phyloP scores from a whole-genome alignment of 35 echinoderm and acorn worm species.

The Anneissia japonica region DNA sequence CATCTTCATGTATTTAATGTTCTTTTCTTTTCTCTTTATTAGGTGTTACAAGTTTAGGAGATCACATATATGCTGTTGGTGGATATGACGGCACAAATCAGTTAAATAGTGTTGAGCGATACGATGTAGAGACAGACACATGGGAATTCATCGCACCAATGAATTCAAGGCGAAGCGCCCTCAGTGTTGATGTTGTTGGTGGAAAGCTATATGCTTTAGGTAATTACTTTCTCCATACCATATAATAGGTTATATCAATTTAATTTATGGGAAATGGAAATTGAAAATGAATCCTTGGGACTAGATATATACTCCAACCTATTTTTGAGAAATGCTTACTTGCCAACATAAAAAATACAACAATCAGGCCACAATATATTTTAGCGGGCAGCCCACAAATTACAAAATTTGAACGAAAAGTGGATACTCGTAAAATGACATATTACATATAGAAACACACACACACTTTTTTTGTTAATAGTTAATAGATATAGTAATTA shows the following conservation, averaged over 20 bases:
- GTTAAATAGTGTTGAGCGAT: slow-evolving; percentile 87
- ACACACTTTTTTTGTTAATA: too few relatives aligned
- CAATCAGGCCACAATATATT: too few relatives aligned
- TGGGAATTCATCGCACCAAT: slow-evolving; percentile 81
- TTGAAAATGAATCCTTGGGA: too few relatives aligned
- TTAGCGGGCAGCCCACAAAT: background rate
- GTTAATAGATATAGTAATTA: too few relatives aligned
- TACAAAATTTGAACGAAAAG: background rate
- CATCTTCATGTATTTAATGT: background rate
- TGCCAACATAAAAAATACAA: background rate
- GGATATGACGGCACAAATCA: slow-evolving; percentile 91
- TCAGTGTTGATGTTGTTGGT: slow-evolving; percentile 91
- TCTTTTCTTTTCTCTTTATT: slow-evolving; percentile 8
- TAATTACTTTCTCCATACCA: too few relatives aligned
- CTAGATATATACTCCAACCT: too few relatives aligned
- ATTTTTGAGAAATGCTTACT: too few relatives aligned
- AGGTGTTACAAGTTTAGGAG: slow-evolving; percentile 74
- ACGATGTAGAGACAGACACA: slow-evolving; percentile 71
- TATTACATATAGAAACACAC: background rate
- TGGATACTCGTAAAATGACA: background rate
- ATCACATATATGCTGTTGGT: slow-evolving; percentile 79
- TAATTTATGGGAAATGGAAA: too few relatives aligned
- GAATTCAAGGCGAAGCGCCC: slow-evolving; percentile 92
- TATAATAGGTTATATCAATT: too few relatives aligned
- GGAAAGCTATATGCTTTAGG: slow-evolving; percentile 93